Percentiles rank a stretch among this genome's conserved stretches.
These are phyloP conservation scores for Lepus townsendii DNA, from an alignment of 2,797 vertebrate species.

Conservation along the genomic window DNA sequence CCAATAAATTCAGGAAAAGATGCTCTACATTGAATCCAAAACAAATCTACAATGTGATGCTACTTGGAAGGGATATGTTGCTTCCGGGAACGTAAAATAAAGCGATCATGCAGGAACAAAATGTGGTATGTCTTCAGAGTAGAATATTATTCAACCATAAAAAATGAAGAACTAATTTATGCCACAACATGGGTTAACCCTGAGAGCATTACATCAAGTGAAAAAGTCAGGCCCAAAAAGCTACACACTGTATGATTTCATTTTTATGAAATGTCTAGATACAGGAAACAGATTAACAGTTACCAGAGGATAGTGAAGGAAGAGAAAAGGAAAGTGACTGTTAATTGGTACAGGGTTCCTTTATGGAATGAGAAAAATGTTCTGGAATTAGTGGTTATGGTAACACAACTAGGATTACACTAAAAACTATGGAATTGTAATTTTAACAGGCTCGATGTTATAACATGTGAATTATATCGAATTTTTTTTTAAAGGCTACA, in stretches of 20 bases:
- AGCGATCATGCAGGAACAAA: background rate
- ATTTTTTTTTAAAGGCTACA: background rate
- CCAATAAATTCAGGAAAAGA: constrained; percentile 41
- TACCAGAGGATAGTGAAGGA: background rate
- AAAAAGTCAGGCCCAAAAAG: background rate
- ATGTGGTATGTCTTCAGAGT: background rate
- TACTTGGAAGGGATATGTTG: background rate
- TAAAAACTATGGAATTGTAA: background rate
- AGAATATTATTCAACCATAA: background rate
- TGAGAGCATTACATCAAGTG: constrained; percentile 15
- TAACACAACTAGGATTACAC: background rate
- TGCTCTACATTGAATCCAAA: background rate
- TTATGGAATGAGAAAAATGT: background rate
- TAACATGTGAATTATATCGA: constrained; percentile 12
- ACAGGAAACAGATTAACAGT: background rate
- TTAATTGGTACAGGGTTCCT: background rate
- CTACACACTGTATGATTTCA: background rate
- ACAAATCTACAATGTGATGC: background rate
- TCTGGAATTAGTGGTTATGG: background rate
- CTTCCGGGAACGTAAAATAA: background rate
- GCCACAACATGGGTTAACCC: background rate
- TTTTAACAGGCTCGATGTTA: background rate
- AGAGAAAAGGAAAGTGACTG: background rate
- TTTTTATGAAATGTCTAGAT: background rate
- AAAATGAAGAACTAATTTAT: background rate